Percentiles rank a stretch among this genome's conserved stretches.
phyloP scores from a whole-genome alignment of 2,888 invertebrate genomes.

The Ophion ventricosus region DNA sequence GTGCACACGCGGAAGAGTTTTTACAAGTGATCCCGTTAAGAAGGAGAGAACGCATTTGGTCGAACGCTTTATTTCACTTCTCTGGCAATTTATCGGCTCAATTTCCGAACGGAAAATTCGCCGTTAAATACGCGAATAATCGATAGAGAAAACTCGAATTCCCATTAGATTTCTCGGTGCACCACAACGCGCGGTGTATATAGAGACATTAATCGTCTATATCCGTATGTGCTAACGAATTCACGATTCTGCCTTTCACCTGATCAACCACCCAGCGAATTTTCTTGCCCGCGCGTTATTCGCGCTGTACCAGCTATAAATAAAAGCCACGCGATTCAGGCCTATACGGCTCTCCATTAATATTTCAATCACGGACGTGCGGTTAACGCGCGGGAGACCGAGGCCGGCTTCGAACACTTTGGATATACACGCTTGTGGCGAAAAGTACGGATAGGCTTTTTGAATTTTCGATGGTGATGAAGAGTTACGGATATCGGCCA shows the following conservation, averaged over 20 bases:
- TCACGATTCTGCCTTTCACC: slow-evolving; percentile 51
- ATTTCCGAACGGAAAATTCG: not conserved
- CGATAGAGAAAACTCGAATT: slow-evolving; percentile 25
- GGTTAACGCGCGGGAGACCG: not conserved
- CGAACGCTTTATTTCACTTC: not conserved
- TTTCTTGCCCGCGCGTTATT: slow-evolving; percentile 18
- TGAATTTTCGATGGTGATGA: not conserved
- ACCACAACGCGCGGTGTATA: not conserved
- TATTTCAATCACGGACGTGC: slow-evolving; percentile 26
- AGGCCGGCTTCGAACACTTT: not conserved
- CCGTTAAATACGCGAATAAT: not conserved
- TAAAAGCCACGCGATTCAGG: not conserved
- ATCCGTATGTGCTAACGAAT: slow-evolving; percentile 26
- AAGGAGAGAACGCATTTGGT: not conserved
- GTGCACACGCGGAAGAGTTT: slow-evolving; percentile 1
- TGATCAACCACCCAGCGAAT: slow-evolving; percentile 15
- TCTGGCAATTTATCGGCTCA: not conserved
- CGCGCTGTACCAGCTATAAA: slow-evolving; percentile 13
- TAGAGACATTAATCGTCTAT: slow-evolving; percentile 22
- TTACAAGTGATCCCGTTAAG: not conserved
- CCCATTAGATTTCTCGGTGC: not conserved
- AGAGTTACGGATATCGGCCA: not conserved
- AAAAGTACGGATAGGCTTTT: not conserved
- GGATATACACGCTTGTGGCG: not conserved
- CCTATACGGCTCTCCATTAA: slow-evolving; percentile 1